phyloP scores from a whole-genome alignment of 1,140 invertebrate genomes.

The Drosophila jambulina region DNA sequence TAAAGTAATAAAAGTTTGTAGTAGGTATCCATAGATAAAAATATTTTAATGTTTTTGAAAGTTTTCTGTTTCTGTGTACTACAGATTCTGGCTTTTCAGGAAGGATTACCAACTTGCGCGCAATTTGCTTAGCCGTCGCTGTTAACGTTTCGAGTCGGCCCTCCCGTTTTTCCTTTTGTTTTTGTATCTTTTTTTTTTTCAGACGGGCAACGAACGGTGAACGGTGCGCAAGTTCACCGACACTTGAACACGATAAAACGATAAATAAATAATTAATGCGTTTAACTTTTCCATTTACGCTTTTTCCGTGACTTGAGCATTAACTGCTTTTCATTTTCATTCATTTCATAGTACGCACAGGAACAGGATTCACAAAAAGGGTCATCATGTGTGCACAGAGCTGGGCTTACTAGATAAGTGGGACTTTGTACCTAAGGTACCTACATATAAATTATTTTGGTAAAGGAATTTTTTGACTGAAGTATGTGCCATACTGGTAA shows the following conservation, averaged over 20 bases:
- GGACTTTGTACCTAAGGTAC: not conserved
- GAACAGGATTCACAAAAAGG: slow-evolving; percentile 31
- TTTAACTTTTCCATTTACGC: slow-evolving; percentile 84
- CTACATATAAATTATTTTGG: not conserved
- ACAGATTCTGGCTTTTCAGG: slow-evolving; percentile 51
- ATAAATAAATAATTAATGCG: slow-evolving; percentile 85
- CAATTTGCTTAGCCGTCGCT: slow-evolving; percentile 75
- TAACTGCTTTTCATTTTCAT: slow-evolving; percentile 83
- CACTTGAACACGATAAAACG: slow-evolving; percentile 81
- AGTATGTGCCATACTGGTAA: too few relatives aligned
- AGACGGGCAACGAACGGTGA: slow-evolving; percentile 37
- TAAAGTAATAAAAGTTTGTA: not conserved
- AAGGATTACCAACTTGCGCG: slow-evolving; percentile 64
- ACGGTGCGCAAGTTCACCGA: slow-evolving; percentile 71
- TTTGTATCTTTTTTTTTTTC: slow-evolving; percentile 39
- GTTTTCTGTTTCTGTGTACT: not conserved
- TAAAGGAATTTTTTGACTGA: too few relatives aligned
- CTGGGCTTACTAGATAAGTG: not conserved
- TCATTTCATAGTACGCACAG: slow-evolving; percentile 67
- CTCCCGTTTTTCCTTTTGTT: slow-evolving; percentile 33
- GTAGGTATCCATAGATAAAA: too few relatives aligned
- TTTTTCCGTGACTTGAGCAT: slow-evolving; percentile 84
- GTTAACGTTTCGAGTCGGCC: slow-evolving; percentile 44
- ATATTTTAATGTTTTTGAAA: not conserved
- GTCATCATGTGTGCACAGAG: slow-evolving; percentile 19